phyloP scores from a whole-genome alignment of 2,797 vertebrate species.

The Gallinago nigripennis region DNA sequence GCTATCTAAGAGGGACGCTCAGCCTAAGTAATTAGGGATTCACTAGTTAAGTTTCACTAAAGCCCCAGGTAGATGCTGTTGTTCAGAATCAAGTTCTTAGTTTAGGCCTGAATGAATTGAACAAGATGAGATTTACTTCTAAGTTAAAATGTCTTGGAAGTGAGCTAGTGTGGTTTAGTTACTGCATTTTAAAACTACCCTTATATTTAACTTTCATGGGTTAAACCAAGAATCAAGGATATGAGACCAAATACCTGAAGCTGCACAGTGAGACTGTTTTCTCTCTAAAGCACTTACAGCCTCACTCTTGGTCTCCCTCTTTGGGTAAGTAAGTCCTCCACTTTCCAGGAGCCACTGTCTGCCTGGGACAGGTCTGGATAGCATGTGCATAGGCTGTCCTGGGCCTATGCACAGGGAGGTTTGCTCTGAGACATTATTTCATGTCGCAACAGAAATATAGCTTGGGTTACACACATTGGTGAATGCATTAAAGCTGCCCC shows the following conservation, averaged over 20 bases:
- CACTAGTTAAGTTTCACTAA: background rate
- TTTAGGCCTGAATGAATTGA: background rate
- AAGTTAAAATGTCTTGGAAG: background rate
- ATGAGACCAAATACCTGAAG: background rate
- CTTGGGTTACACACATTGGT: background rate
- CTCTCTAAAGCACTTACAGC: background rate
- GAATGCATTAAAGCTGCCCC: background rate
- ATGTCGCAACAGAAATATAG: background rate
- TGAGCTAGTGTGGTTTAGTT: background rate
- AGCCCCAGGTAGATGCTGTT: background rate
- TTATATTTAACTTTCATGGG: background rate
- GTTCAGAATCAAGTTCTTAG: background rate
- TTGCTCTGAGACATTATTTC: background rate
- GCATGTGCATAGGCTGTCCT: too few relatives aligned
- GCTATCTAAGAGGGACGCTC: background rate
- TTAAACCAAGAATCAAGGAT: background rate
- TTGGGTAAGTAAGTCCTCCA: background rate
- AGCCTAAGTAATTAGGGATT: background rate
- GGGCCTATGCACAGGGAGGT: background rate
- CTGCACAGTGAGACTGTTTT: background rate
- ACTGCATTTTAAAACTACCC: background rate
- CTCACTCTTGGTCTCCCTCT: background rate
- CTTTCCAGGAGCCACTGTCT: background rate
- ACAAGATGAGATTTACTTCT: background rate
- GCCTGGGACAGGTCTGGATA: background rate